Conservation (phyloP, 2,797 vertebrate genomes). For the Melanogrammus aeglefinus region DNA sequence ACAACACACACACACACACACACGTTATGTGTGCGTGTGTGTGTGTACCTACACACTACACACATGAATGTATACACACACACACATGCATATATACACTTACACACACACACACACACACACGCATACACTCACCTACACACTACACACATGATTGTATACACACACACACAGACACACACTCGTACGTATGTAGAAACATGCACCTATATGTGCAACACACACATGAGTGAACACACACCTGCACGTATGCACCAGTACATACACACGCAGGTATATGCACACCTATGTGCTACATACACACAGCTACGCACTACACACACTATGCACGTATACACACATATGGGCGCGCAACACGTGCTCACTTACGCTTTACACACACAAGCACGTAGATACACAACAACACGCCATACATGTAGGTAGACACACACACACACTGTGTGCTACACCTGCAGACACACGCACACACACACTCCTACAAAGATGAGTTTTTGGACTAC, state of each 20-base stretch:
- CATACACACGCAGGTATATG: not conserved
- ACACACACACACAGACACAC: constrained; percentile 10
- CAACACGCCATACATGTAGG: constrained; percentile 23
- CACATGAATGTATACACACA: constrained; percentile 22
- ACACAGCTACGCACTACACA: not conserved
- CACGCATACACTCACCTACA: not conserved
- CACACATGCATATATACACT: not conserved
- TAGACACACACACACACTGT: constrained; percentile 47
- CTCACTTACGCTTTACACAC: too few species aligned
- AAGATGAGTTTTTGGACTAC: not conserved
- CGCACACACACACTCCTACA: constrained; percentile 58
- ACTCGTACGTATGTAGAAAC: not conserved
- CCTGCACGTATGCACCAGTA: too few species aligned
- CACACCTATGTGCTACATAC: not conserved
- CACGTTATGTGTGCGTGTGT: too few species aligned
- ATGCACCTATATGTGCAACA: not conserved
- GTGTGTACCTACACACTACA: too few species aligned
- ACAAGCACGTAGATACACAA: constrained; percentile 49
- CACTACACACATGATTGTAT: constrained; percentile 11
- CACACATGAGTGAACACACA: not conserved
- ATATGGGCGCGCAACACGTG: too few species aligned
- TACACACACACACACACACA: not conserved
- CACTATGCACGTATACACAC: not conserved
- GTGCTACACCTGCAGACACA: constrained; percentile 41
- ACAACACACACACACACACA: constrained; percentile 49